phyloP scores from a whole-genome alignment of 2,888 invertebrate genomes.

The Phyllotreta striolata region DNA sequence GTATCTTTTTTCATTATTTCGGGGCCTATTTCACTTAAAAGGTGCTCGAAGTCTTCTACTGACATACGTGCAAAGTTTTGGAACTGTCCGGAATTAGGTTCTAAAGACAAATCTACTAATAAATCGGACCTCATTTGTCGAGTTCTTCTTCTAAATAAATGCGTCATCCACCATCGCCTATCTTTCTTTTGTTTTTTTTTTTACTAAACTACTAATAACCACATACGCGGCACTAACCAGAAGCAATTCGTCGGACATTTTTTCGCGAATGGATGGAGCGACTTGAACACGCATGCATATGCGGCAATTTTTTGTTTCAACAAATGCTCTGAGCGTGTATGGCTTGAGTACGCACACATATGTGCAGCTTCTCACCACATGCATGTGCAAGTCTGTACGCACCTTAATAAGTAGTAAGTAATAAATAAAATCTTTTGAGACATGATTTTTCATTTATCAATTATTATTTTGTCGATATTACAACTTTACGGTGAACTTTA shows the following conservation, averaged over 20 bases:
- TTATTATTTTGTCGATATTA: too few relatives aligned
- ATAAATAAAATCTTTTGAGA: too few relatives aligned
- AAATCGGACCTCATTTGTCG: conserved; percentile 16
- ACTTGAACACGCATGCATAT: neutral
- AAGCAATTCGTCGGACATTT: conserved; percentile 13
- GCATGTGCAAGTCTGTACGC: conserved; percentile 15
- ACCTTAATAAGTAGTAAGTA: too few relatives aligned
- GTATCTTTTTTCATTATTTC: conserved; percentile 7
- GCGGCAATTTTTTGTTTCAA: neutral
- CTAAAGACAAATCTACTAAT: conserved; percentile 12
- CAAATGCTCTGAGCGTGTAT: neutral
- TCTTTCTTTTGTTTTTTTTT: conserved; percentile 12
- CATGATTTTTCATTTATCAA: too few relatives aligned
- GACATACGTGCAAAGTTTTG: conserved; percentile 3
- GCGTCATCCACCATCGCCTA: conserved; percentile 19
- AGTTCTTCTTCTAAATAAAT: conserved; percentile 14
- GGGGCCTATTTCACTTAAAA: conserved; percentile 6
- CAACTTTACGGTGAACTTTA: too few relatives aligned
- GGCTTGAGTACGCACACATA: conserved; percentile 13
- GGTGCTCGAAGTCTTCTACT: neutral
- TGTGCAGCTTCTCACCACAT: conserved; percentile 17
- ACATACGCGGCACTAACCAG: conserved; percentile 13
- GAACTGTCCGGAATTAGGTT: conserved; percentile 3
- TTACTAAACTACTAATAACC: neutral
- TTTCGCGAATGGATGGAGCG: conserved; percentile 9